Evolutionary conservation across 2,113 vertebrate species (phyloP).

Genomic region (Sturnira hondurensis): DNA sequence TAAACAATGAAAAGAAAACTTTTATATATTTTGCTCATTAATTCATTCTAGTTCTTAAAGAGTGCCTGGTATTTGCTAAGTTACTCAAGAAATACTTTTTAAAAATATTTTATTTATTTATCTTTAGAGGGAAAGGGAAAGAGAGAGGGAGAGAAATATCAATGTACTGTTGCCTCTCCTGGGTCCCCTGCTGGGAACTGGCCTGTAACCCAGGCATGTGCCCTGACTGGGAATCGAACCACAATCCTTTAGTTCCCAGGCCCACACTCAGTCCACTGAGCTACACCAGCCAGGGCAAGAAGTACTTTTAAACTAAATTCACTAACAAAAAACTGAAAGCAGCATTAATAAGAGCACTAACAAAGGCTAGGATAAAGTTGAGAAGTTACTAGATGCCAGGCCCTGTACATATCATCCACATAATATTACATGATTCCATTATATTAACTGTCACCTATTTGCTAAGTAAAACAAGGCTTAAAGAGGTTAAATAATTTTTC

Average conservation of each 20-base stretch:
- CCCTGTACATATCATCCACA: background rate
- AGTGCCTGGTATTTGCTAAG: background rate
- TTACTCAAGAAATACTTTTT: background rate
- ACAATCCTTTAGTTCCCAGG: too few relatives aligned
- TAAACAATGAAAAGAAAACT: background rate
- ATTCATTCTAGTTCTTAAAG: background rate
- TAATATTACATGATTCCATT: background rate
- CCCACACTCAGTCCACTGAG: too few relatives aligned
- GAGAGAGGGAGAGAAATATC: too few relatives aligned
- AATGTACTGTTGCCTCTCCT: too few relatives aligned
- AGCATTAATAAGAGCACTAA: background rate
- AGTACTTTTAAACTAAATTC: conserved; percentile 2
- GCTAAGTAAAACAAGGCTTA: background rate
- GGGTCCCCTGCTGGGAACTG: too few relatives aligned
- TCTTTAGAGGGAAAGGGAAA: too few relatives aligned
- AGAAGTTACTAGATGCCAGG: background rate
- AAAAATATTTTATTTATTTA: too few relatives aligned
- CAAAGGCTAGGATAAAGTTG: background rate
- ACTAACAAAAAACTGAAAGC: background rate
- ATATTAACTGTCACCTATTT: background rate
- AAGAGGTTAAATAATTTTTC: background rate
- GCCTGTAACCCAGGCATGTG: too few relatives aligned
- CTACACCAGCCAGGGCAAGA: too few relatives aligned
- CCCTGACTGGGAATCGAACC: too few relatives aligned
- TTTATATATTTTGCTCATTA: background rate